These are phyloP conservation scores for Montipora foliosa DNA, from an alignment of 64 coral and sea anemone genomes.

Conservation along the genomic window DNA sequence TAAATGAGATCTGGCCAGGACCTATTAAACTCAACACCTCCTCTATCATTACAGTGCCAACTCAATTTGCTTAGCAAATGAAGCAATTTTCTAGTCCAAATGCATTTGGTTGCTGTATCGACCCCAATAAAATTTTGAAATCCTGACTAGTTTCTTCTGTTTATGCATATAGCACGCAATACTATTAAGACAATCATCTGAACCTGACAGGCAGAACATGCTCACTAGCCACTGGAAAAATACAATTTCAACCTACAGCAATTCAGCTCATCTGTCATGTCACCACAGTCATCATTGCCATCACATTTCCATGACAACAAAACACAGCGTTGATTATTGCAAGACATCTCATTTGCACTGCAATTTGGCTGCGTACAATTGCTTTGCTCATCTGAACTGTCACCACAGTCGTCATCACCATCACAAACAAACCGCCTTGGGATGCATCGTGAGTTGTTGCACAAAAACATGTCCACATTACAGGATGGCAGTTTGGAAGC, in stretches of 20 bases:
- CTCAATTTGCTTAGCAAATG: too few species aligned
- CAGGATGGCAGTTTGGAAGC: not conserved
- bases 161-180: too few species aligned
- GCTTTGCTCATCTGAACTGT: slow-evolving; percentile 59
- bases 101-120: too few species aligned
- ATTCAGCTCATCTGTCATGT: slow-evolving; percentile 73
- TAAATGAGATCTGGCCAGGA: too few species aligned
- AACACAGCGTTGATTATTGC: slow-evolving; percentile 64
- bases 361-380: slow-evolving; percentile 56
- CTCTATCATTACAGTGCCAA: too few species aligned
- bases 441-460: slow-evolving; percentile 61
- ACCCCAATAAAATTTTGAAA: too few species aligned
- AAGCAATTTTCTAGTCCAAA: too few species aligned
- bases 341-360: slow-evolving; percentile 30
- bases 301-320: slow-evolving; percentile 65
- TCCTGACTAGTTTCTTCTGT: too few species aligned
- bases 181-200: too few species aligned
- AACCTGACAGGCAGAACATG: not conserved
- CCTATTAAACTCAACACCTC: too few species aligned
- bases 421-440: slow-evolving; percentile 52
- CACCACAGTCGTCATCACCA: slow-evolving; percentile 63
- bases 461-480: slow-evolving; percentile 33
- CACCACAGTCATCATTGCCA: slow-evolving; percentile 76
- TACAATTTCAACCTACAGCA: slow-evolving; percentile 41
- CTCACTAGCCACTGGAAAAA: not conserved